Evolutionary conservation across 2,113 vertebrate species (phyloP), one percentile per base, ranked within the genome.

Genomic region (Cochlearius cochlearius): DNA sequence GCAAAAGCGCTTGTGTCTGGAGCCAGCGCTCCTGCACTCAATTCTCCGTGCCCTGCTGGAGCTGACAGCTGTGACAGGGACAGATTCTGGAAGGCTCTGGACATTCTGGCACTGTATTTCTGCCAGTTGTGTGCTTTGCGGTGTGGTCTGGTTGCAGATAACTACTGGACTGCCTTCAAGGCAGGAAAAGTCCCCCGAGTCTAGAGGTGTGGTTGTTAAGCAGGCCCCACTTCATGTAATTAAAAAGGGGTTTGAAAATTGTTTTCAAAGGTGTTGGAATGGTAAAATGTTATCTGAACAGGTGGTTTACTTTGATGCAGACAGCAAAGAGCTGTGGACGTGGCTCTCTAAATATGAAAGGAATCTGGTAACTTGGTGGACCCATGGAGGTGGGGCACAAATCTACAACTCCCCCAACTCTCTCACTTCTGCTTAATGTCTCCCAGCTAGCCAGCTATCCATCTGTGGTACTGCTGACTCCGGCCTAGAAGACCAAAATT

Each of bases 61-160:
- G 34, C 53, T 90, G 78, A 26, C 78, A 94, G 94, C 94, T 79
- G 73, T 63, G 91, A 75, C 89, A 85, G 47, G 62, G 92, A 63
- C 69, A 53, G 17, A 38, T 39, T 80, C 49, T 29, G 87, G 84
- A 78, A 92, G 43, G 30, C 50, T 55, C 75, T 34, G 76, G 45
- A 13, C 55, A 63, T 7, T 15, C 67, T 87, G 77, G 84, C 71
- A 56, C 66, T n/a, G 18, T 10, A 69, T 36, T 49, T 25, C 68
- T 84, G 53, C 12, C 64, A 75, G 50, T 18, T 69, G 16, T 29
- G 53, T 52, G 82, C 91, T 86, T 41, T 80, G 58, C 50, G 50
- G 68, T 4, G 49, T 52, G 50, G 60, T n/a, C 45, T 36, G 69
- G 30, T n/a, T 75, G 77, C 69, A 76, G 62, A 69, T 5, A 76